These are phyloP conservation scores for Hypomecis punctinalis DNA, from an alignment of 2,888 invertebrate genomes.

Conservation along the genomic window DNA sequence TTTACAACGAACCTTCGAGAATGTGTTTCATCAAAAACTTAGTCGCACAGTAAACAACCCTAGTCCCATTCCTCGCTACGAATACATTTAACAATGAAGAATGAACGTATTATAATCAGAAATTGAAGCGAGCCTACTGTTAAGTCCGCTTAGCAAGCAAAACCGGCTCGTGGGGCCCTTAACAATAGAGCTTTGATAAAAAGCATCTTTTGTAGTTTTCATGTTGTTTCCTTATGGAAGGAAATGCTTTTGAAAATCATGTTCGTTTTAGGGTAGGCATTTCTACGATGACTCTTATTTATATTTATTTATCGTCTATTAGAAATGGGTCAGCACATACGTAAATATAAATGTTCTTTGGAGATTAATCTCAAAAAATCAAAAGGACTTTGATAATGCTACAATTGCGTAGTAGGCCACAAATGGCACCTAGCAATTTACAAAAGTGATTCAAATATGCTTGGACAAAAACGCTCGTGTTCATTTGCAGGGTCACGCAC, in stretches of 20 bases:
- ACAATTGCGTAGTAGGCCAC: no score
- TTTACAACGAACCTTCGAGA: slow-evolving; percentile 14
- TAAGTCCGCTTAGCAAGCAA: slow-evolving; percentile 50
- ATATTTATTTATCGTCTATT: no score
- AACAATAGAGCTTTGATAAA: slow-evolving; percentile 52
- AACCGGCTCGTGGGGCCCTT: slow-evolving; percentile 44
- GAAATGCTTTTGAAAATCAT: slow-evolving; percentile 27
- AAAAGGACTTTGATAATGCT: no score
- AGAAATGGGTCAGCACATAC: no score
- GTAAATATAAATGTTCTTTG: no score
- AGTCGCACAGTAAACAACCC: slow-evolving; percentile 36
- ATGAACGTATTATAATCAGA: slow-evolving; percentile 45
- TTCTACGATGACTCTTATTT: neutral
- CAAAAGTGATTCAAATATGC: no score
- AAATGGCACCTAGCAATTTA: no score
- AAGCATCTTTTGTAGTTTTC: slow-evolving; percentile 49
- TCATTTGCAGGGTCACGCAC: no score
- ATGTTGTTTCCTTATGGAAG: slow-evolving; percentile 39
- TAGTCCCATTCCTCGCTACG: slow-evolving; percentile 39
- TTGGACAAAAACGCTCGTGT: neutral
- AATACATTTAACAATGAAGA: slow-evolving; percentile 50
- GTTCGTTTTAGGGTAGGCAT: neutral
- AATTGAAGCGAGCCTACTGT: slow-evolving; percentile 51
- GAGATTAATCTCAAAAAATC: no score
- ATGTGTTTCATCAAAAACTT: slow-evolving; percentile 15